Percentiles rank a stretch among this genome's conserved stretches.
Evolutionary conservation across 2,113 vertebrate species (phyloP).

Genomic region (Strix uralensis): DNA sequence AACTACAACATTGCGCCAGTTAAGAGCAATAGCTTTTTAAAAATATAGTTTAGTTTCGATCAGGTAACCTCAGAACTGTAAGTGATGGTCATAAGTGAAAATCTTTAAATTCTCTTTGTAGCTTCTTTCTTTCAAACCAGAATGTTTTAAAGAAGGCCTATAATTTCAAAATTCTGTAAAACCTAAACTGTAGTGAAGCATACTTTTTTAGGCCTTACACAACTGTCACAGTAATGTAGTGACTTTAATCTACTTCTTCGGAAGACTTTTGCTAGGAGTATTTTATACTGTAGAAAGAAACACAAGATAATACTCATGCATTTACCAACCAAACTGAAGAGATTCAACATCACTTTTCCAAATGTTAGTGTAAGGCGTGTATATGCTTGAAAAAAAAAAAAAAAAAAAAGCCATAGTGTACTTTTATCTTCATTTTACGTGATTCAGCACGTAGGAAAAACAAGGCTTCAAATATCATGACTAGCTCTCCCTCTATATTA

Average conservation of each 20-base stretch:
- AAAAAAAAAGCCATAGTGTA: background rate
- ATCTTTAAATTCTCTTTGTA: background rate
- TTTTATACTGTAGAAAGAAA: background rate
- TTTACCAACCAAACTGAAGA: background rate
- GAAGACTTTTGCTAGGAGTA: background rate
- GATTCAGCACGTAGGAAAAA: background rate
- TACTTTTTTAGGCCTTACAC: background rate
- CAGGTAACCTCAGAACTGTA: background rate
- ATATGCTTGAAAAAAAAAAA: background rate
- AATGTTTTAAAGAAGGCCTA: background rate
- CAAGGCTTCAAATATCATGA: background rate
- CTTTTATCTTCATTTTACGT: background rate
- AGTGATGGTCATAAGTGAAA: background rate
- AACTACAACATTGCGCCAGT: background rate
- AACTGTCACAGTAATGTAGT: background rate
- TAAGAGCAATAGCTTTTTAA: background rate
- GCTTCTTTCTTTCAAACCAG: background rate
- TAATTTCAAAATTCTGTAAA: background rate
- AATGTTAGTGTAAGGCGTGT: background rate
- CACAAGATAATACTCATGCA: background rate
- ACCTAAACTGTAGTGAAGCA: background rate
- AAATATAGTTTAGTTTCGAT: background rate
- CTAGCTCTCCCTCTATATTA: background rate
- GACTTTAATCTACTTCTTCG: background rate
- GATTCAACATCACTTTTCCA: background rate